Evolutionary conservation across 1,140 invertebrate species (phyloP).

Genomic region (Hylaeus anthracinus): DNA sequence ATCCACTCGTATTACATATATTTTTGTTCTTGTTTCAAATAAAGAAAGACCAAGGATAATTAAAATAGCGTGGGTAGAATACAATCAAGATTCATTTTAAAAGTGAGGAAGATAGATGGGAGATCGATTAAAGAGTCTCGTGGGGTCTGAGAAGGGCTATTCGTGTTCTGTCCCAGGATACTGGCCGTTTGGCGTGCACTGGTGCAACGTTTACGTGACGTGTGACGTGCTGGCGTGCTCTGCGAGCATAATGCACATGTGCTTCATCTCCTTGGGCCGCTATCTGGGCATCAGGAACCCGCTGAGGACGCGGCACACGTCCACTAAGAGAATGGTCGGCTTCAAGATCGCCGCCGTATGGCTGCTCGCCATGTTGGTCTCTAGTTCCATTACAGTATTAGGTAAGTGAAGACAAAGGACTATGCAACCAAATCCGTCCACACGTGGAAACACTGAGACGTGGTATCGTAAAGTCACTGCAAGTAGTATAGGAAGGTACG

Average conservation of each 20-base stretch:
- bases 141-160: neutral
- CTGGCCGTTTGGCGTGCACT: slow-evolving; percentile 93
- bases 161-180: slow-evolving; percentile 85
- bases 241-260: slow-evolving; percentile 98
- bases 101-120: no score
- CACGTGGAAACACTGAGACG: no score
- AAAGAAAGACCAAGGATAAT: no score
- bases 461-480: no score
- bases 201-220: slow-evolving; percentile 96
- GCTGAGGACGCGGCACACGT: slow-evolving; percentile 88
- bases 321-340: slow-evolving; percentile 88
- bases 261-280: slow-evolving; percentile 95
- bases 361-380: slow-evolving; percentile 92
- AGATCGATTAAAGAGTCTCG: neutral
- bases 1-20: no score
- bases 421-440: no score
- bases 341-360: slow-evolving; percentile 93
- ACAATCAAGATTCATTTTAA: no score
- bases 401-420: slow-evolving; percentile 81
- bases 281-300: slow-evolving; percentile 96
- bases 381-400: slow-evolving; percentile 92
- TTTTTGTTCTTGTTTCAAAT: no score
- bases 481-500: no score
- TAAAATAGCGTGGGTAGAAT: no score
- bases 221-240: slow-evolving; percentile 97